Base-by-base conservation (phyloP, 2,888 invertebrate genomes). In the Drymonia ruficornis region DNA sequence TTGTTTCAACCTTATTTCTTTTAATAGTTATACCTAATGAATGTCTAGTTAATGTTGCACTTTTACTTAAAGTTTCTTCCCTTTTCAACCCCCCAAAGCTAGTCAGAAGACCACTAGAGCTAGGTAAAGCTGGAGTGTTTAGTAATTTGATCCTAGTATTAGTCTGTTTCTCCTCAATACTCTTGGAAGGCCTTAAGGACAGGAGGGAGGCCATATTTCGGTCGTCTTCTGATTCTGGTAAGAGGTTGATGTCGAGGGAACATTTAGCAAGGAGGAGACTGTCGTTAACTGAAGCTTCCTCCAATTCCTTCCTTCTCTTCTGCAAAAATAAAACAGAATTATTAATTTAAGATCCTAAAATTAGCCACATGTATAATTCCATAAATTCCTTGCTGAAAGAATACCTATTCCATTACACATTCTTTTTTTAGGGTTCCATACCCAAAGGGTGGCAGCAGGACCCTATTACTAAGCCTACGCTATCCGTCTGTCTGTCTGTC, bases 221-320 rank as follows among this genome's bases (percentile, higher is more conserved):
- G 78, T 99, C 98, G 57, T 97, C 96, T 51, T 95, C 95, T 18
- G 93, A 93, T 85, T 99, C 98, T 1, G 96, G 95, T 0, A 98
- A 87, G 5, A 99, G 91, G 9, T 94, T 89, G 43, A 99, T 96
- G 72, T 96, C 94, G 18, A 98, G 87, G 15, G 97, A 96, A 29
- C 95, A 95, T 80, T 95, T 97, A 44, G 95, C 94, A 45, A 97
- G 84, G 9, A 98, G 89, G 12, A 94, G 93, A 50, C 94, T 93
- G 75, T 98, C 97, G 48, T 94, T 90, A 7, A 94, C 94, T 66
- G 95, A 94, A 45, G 94, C 91, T 18, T 93, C 93, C 80, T 96
- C 96, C 0, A 97, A 74, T 76, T 97, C 96, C 72, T 96, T 96
- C 88, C 96, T 96, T 69, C 95, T 94, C 82, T 90, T 92, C 91